Base-by-base conservation (phyloP, 2,797 vertebrate species). In the Clarias pachynema region DNA sequence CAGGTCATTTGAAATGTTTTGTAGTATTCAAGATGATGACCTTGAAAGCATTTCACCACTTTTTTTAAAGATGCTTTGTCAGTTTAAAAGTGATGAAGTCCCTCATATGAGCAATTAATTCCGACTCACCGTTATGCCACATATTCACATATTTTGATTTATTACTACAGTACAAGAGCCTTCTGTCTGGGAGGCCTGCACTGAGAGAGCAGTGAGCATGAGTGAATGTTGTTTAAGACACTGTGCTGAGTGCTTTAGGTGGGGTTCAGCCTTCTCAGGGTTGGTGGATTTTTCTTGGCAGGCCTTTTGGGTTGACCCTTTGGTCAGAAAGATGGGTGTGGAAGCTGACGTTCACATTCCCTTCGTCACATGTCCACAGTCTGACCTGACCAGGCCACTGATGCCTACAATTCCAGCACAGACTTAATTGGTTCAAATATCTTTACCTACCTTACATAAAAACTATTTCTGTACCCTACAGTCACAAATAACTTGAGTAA, bases 201-300 rank as follows among this genome's bases (percentile, higher is more conserved):
- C 24, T 34, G 62, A 59, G 75, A 79, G 53, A 70, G 68, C 57
- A 73, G 82, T 62, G 77, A 74, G 65, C 49, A 5, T 82, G 37
- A 74, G 74, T 78, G 82, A 49, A 68, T 15, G 29, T 68, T 77
- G 60, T 72, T 65, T 73, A 83, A n/a, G 63, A 59, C 26, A n/a
- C 66, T 79, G 73, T 65, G 59, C 91, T 91, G 88, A 91, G 91
- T 91, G 90, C 86, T 12, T 34, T 83, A 72, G 86, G 91, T 91
- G 93, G 91, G 91, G 90, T 90, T 91, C 9, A 70, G 87, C 86
- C 93, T 93, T 90, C 91, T 91, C 90, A 81, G 81, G 89, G 87
- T 86, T 86, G 89, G 92, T 91, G 89, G 89, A 91, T 93, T 95
- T 95, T 93, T 94, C 90, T 96, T 96, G 95, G 94, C 95, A 89